Percentiles rank a stretch among this genome's conserved stretches.
Conservation (phyloP, 2,888 invertebrate genomes). For the Oeneis ivallda region DNA sequence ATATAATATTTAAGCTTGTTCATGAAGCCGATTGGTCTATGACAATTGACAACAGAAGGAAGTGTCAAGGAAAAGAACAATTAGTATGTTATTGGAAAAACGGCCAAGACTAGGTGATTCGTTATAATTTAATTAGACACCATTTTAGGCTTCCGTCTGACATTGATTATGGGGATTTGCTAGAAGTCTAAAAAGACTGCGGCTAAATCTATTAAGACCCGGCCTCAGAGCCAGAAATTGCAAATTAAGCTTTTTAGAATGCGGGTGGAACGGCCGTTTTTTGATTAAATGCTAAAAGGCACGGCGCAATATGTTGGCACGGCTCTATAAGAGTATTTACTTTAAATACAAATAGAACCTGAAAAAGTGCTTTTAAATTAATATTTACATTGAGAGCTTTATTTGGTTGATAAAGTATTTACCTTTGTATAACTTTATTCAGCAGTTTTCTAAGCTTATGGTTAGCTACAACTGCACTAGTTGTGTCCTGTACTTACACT, state of each 20-base stretch:
- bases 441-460: too few relatives aligned
- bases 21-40: too few relatives aligned
- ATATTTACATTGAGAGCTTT: too few relatives aligned
- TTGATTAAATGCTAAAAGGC: slow-evolving; percentile 23
- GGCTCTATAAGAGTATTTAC: not conserved
- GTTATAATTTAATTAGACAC: slow-evolving; percentile 42
- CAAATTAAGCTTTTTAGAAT: slow-evolving; percentile 20
- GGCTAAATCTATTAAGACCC: slow-evolving; percentile 29
- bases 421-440: too few relatives aligned
- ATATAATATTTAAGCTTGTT: too few relatives aligned
- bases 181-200: slow-evolving; percentile 25
- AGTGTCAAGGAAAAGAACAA: not conserved
- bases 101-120: slow-evolving; percentile 45
- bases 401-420: too few relatives aligned
- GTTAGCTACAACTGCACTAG: too few relatives aligned
- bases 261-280: slow-evolving; percentile 11
- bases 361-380: too few relatives aligned
- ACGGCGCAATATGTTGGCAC: slow-evolving; percentile 7
- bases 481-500: too few relatives aligned
- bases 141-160: slow-evolving; percentile 42
- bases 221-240: slow-evolving; percentile 9
- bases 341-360: slow-evolving; percentile 8
- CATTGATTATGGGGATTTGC: slow-evolving; percentile 41
- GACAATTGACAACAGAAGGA: too few relatives aligned
- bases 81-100: slow-evolving; percentile 15